phyloP scores from a whole-genome alignment of 2,888 invertebrate species.

The Laothoe populi region DNA sequence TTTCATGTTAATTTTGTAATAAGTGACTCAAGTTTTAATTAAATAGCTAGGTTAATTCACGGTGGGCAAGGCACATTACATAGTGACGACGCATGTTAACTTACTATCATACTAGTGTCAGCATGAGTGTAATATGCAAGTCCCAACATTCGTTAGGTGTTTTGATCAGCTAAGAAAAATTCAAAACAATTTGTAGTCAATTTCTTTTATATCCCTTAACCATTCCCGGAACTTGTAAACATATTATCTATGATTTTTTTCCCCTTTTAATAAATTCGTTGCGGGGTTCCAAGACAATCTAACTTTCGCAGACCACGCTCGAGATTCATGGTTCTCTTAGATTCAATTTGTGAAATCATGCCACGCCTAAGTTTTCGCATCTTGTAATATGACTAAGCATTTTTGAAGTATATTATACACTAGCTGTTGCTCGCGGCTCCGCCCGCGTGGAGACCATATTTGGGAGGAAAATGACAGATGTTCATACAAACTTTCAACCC shows the following conservation, averaged over 20 bases:
- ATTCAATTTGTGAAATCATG: conserved; percentile 7
- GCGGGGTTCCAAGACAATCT: conserved; percentile 26
- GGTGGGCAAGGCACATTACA: conserved; percentile 37
- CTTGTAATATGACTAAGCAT: neutral
- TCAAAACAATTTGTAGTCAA: neutral
- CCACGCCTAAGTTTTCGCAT: conserved; percentile 1
- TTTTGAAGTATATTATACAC: no score
- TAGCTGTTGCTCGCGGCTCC: no score
- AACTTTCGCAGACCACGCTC: conserved; percentile 25
- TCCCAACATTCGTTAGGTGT: neutral
- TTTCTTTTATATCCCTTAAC: conserved; percentile 3
- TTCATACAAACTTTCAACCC: no score
- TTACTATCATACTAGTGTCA: conserved; percentile 34
- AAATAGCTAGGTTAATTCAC: conserved; percentile 51
- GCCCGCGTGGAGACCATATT: no score
- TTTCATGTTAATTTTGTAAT: conserved; percentile 52
- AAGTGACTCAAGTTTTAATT: conserved; percentile 62
- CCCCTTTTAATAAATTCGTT: conserved; percentile 25
- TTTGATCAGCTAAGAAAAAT: neutral
- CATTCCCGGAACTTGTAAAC: conserved; percentile 1
- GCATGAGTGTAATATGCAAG: neutral
- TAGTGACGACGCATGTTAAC: conserved; percentile 38
- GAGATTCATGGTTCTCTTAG: conserved; percentile 23
- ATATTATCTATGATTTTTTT: conserved; percentile 27
- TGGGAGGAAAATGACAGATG: no score